Conservation (phyloP, 2,797 vertebrate species). For the Myotis myotis region DNA sequence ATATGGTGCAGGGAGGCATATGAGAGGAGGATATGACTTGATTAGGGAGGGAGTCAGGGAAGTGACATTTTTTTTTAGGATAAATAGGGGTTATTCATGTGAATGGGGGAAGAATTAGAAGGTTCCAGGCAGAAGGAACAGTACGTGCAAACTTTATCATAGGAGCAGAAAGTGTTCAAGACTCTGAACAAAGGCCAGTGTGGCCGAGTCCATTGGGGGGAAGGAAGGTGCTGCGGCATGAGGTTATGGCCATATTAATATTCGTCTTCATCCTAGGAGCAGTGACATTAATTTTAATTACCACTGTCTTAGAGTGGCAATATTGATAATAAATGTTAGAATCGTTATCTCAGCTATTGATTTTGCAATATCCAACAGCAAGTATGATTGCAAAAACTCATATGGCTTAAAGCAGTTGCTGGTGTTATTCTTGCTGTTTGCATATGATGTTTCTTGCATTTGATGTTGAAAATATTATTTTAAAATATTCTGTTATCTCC, state of each 20-base stretch:
- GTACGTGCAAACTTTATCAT: background rate
- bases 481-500: background rate
- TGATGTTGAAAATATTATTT: constrained; percentile 3
- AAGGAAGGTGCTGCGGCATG: background rate
- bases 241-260: background rate
- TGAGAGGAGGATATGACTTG: background rate
- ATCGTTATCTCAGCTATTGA: constrained; percentile 19
- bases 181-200: background rate
- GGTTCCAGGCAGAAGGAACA: background rate
- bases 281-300: constrained; percentile 56
- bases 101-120: background rate
- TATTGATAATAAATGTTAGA: constrained; percentile 33
- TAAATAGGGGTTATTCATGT: background rate
- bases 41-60: background rate
- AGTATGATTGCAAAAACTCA: constrained; percentile 22
- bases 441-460: background rate
- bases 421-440: background rate
- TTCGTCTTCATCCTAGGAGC: background rate
- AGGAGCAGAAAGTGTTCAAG: background rate
- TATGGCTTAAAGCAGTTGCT: background rate
- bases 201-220: background rate
- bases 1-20: background rate
- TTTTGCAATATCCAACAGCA: background rate
- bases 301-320: background rate
- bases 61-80: background rate